These are phyloP conservation scores for Zaprionus taronus DNA, from an alignment of 1,140 invertebrate species.

Conservation along the genomic window DNA sequence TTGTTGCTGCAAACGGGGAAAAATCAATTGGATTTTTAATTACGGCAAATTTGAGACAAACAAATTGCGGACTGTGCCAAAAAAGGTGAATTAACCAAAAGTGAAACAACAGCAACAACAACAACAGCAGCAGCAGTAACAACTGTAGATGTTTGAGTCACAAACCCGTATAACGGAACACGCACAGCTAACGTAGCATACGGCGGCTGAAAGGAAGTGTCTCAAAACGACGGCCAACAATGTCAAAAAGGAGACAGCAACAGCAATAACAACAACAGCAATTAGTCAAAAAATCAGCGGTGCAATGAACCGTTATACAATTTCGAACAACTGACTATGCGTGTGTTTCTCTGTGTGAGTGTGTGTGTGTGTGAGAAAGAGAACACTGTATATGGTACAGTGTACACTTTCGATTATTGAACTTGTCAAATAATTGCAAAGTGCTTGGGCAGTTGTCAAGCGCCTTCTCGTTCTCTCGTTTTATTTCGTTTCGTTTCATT, in stretches of 20 bases:
- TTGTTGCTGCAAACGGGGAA: slow-evolving; percentile 57
- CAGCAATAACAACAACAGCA: slow-evolving; percentile 12
- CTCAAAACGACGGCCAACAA: slow-evolving; percentile 48
- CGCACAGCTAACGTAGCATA: slow-evolving; percentile 35
- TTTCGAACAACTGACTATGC: slow-evolving; percentile 44
- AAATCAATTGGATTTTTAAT: slow-evolving; percentile 79
- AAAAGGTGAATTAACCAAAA: slow-evolving; percentile 68
- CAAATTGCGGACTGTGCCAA: slow-evolving; percentile 70
- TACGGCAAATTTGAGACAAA: slow-evolving; percentile 76
- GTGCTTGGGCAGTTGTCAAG: slow-evolving; percentile 24
- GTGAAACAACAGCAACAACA: slow-evolving; percentile 24
- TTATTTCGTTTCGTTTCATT: slow-evolving; percentile 17
- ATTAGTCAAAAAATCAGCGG: slow-evolving; percentile 23
- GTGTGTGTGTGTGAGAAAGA: slow-evolving; percentile 28
- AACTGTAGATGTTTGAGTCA: slow-evolving; percentile 61
- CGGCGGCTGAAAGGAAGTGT: slow-evolving; percentile 62
- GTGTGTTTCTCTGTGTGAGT: neutral
- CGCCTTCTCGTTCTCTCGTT: slow-evolving; percentile 33
- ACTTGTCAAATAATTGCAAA: slow-evolving; percentile 57
- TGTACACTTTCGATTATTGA: slow-evolving; percentile 76
- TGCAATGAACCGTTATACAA: slow-evolving; percentile 73
- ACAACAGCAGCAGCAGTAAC: neutral
- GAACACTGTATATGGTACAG: slow-evolving; percentile 24
- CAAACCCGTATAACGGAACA: slow-evolving; percentile 72
- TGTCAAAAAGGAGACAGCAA: slow-evolving; percentile 34